phyloP scores from a whole-genome alignment of 2,113 vertebrate species.

The Alligator mississippiensis region DNA sequence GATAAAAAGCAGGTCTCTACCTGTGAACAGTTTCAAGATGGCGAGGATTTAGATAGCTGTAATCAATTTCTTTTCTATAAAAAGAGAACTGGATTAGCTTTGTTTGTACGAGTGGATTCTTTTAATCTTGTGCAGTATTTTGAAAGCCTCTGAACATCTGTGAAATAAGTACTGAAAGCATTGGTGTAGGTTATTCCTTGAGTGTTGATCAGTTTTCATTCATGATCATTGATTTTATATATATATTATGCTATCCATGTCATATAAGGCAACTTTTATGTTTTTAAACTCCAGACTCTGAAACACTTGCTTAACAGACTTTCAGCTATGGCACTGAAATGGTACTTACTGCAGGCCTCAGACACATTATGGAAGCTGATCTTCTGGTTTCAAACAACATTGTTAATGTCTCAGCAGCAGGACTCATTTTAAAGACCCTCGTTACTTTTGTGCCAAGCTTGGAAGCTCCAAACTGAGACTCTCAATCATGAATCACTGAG shows the following conservation, averaged over 20 bases:
- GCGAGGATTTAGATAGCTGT: not conserved
- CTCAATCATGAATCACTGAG: not conserved
- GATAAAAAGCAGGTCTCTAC: not conserved
- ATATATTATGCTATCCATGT: not conserved
- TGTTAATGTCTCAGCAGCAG: not conserved
- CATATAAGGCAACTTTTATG: not conserved
- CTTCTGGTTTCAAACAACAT: not conserved
- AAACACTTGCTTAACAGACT: not conserved
- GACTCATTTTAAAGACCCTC: not conserved
- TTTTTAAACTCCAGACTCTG: not conserved
- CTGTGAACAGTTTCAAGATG: not conserved
- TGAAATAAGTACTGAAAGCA: not conserved
- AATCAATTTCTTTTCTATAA: not conserved
- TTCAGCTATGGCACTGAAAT: not conserved
- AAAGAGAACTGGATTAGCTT: not conserved
- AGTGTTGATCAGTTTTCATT: not conserved
- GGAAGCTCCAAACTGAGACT: not conserved
- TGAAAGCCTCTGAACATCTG: not conserved
- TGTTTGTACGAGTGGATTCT: rapidly evolving
- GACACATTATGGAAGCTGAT: not conserved
- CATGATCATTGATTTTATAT: not conserved
- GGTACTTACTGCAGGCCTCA: not conserved
- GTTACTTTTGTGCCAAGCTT: not conserved
- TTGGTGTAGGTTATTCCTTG: not conserved
- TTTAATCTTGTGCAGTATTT: not conserved